Evolutionary conservation across 2,888 invertebrate species (phyloP), one percentile per base, ranked within the genome.

Genomic region (Eulithis prunata): DNA sequence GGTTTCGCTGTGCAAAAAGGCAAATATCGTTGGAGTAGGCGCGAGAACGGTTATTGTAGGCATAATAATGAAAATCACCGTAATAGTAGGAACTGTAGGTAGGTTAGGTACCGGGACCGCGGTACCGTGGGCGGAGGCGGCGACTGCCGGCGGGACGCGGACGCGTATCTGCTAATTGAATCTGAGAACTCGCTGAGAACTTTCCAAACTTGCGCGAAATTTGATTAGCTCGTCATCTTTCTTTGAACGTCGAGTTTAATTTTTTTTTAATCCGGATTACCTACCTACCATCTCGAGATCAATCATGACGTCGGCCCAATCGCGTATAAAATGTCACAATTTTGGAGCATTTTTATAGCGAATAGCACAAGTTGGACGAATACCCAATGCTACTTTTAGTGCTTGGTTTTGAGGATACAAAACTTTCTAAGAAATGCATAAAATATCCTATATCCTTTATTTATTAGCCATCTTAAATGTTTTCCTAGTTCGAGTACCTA

Each of bases 101-200:
- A 21, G 21, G 21, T 21, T 21, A 21, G 21, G 21, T 41, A 41
- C 41, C 28, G 58, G 63, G 55, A 32, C 45, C 49, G 69, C 45
- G 53, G 53, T 63, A 69, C 68, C 63, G 61, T 63, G 62, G 74
- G 62, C 56, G 71, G 69, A 68, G 64, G 57, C 53, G 58, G 71
- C 66, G 71, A 64, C 78, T 75, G 74, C 72, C 59, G 68, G 62
- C 60, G 68, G 64, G 71, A 67, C 76, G 74, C 72, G 74, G 74
- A 60, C 75, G 74, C 82, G 78, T 90, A 90, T 90, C 91, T 88
- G 73, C 83, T 91, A 91, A 91, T 91, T 91, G 88, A 91, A 91
- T 91, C 90, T 80, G 80, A 78, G 79, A 90, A 89, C 87, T 89
- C 85, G 75, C 78, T 73, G 79, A 78, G 79, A 89, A 87, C 85